phyloP scores from a whole-genome alignment of 1,140 invertebrate species.

The Apocrypta bakeri region DNA sequence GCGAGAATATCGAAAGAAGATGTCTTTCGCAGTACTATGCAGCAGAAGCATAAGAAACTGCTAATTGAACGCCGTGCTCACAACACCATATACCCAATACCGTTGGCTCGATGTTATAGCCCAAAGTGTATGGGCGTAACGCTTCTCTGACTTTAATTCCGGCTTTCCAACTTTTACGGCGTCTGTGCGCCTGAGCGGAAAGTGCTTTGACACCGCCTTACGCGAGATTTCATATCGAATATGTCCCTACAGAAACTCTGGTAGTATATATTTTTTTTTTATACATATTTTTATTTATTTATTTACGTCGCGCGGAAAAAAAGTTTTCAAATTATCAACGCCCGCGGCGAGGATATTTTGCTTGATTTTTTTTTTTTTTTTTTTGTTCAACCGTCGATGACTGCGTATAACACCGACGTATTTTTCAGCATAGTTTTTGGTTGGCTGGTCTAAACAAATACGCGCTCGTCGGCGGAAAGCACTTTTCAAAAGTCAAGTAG shows the following conservation, averaged over 20 bases:
- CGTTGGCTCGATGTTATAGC: neutral
- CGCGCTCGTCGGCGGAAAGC: neutral
- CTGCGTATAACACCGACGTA: too few relatives aligned
- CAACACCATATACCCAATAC: conserved; percentile 34
- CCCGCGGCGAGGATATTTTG: neutral
- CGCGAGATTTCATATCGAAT: conserved; percentile 30
- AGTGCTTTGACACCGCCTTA: conserved; percentile 1
- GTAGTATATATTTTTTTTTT: neutral
- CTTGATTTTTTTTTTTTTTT: conserved; percentile 3
- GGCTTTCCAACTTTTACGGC: conserved; percentile 24
- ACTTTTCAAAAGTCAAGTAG: neutral
- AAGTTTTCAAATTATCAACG: conserved; percentile 37
- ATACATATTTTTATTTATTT: conserved; percentile 37
- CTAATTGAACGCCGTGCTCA: conserved; percentile 34
- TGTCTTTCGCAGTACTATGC: neutral
- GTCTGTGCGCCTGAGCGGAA: neutral
- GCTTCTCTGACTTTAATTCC: conserved; percentile 38
- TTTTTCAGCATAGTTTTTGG: neutral
- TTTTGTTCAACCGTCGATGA: too few relatives aligned
- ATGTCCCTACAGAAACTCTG: conserved; percentile 4
- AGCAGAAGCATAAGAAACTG: conserved; percentile 35
- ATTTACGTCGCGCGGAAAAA: neutral
- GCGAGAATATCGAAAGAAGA: neutral
- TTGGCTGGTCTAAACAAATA: neutral
- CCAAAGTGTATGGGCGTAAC: conserved; percentile 39